Conservation (phyloP, 2,113 vertebrate species). For the Neogale vison region DNA sequence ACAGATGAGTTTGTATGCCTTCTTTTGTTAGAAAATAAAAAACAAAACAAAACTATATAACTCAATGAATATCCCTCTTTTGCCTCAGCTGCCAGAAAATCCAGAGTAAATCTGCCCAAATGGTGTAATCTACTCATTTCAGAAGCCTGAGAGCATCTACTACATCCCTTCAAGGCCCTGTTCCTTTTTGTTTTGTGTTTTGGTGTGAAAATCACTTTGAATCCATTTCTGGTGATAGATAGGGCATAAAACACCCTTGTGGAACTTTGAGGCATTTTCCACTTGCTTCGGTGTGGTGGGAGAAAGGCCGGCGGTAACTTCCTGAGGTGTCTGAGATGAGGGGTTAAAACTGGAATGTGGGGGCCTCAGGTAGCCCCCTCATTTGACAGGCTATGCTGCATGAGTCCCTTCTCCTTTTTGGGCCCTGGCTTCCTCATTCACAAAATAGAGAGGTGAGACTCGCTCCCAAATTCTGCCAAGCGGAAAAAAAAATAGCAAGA, state of each 20-base stretch:
- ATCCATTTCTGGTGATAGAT: background rate
- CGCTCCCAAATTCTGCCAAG: background rate
- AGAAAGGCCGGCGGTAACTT: background rate
- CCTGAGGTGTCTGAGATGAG: too few species aligned
- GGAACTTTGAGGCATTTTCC: background rate
- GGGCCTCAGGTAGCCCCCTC: background rate
- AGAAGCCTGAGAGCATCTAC: background rate
- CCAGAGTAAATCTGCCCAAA: background rate
- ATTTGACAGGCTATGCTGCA: background rate
- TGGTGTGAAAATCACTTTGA: background rate
- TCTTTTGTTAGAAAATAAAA: slow-evolving; percentile 30
- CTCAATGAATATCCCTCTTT: background rate
- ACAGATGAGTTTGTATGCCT: slow-evolving; percentile 31
- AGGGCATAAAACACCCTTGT: background rate
- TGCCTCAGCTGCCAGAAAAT: slow-evolving; percentile 22
- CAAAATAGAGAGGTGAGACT: background rate
- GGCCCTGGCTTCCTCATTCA: background rate
- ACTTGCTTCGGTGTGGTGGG: background rate
- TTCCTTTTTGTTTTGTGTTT: background rate
- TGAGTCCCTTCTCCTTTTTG: background rate
- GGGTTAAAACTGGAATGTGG: background rate
- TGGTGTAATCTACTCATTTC: background rate
- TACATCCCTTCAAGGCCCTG: background rate
- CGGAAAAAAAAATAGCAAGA: background rate
- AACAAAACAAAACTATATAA: background rate